Evolutionary conservation across 2,797 vertebrate genomes (phyloP), one percentile per base, ranked within the genome.

Genomic region (Pseudomugil gertrudae): DNA sequence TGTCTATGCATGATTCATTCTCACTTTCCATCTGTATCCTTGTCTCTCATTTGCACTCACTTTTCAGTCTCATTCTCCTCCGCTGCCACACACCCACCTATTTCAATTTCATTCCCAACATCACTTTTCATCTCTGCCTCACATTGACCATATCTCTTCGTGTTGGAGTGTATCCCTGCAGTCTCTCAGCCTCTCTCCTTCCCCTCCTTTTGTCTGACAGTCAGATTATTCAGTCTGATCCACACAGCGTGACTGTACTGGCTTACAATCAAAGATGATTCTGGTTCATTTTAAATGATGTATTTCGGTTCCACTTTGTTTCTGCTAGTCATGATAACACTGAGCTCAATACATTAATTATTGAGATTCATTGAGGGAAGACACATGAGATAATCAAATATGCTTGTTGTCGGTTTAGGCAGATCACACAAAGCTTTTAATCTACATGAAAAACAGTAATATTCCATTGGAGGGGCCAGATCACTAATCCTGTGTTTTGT

Each of bases 11-110:
- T 0, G 2, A 35, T 67, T 82, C 76, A 77, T 84, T 87, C 79
- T 85, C 85, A 63, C 84, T 72, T 76, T 47, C 75, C 47, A 6
- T 83, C 78, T 66, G 69, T 54, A 30, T 72, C 73, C 48, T 13
- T 65, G 66, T 63, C 58, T 74, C 56, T 80, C 55, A 66, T 79
- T 87, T 79, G 9, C 53, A 0, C 66, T 68, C 61, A 27, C 74
- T 63, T 67, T 70, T 70, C 74, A 47, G 70, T 62, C 69, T 11
- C 9, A 2, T 32, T 51, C 66, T 58, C 35, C 50, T 59, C 57
- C n/a, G 11, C 33, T 53, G 65, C 40, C 63, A 72, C 70, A 32
- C 52, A 51, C 73, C 35, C 72, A 66, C 71, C 52, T 50, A 32
- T 74, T 83, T 73, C 73, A 74, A 19, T 81, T 80, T 80, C 74